These are phyloP conservation scores for Tetheella fluctuosa DNA, from an alignment of 2,888 invertebrate genomes.

Conservation along the genomic window DNA sequence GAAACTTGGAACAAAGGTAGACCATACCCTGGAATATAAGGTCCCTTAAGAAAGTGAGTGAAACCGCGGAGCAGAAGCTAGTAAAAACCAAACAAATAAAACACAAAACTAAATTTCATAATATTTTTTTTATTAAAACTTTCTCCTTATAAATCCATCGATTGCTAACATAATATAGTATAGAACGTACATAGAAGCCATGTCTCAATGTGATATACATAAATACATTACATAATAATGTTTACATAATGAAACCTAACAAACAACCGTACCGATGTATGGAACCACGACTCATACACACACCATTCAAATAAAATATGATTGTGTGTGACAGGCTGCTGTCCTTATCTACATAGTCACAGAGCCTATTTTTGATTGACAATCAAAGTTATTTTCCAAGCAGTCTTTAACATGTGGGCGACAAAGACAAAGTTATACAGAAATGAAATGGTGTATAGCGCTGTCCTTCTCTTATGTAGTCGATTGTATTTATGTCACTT, in stretches of 20 bases:
- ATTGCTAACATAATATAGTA: constrained; percentile 78
- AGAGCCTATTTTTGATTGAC: not conserved
- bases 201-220: constrained; percentile 70
- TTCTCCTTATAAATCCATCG: constrained; percentile 83
- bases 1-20: too few relatives aligned
- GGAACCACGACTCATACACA: constrained; percentile 42
- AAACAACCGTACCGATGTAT: constrained; percentile 49
- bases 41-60: too few relatives aligned
- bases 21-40: too few relatives aligned
- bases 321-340: not conserved
- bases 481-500: not conserved
- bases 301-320: constrained; percentile 19
- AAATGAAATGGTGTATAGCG: not conserved
- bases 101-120: constrained; percentile 63
- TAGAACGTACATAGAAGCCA: constrained; percentile 80
- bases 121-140: constrained; percentile 80
- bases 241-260: constrained; percentile 49
- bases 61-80: too few relatives aligned
- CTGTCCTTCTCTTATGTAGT: not conserved
- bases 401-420: not conserved
- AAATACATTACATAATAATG: constrained; percentile 61
- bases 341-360: not conserved
- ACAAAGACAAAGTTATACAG: not conserved
- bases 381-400: not conserved
- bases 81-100: constrained; percentile 51